Evolutionary conservation across 2,888 invertebrate genomes (phyloP).

Genomic region (Macrophya alboannulata): DNA sequence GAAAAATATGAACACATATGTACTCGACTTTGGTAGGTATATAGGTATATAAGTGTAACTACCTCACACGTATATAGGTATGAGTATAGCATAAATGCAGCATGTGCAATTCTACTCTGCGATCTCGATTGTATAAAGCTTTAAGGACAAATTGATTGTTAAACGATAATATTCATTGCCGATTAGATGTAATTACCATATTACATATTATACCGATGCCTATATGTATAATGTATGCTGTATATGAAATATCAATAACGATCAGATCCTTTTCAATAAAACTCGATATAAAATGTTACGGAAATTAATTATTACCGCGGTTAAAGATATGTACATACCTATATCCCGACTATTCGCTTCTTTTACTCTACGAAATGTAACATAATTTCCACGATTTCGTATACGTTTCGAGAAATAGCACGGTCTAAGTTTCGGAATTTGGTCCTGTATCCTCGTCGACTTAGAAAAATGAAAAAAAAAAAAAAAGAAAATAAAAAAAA

Average conservation of each 20-base stretch:
- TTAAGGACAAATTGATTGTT: slow-evolving; percentile 42
- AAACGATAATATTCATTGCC: slow-evolving; percentile 18
- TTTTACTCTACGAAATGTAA: too few relatives aligned
- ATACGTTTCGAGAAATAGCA: too few relatives aligned
- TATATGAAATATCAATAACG: too few relatives aligned
- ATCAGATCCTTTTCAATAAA: neutral
- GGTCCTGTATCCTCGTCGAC: too few relatives aligned
- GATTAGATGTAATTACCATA: slow-evolving; percentile 11
- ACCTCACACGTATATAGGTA: neutral
- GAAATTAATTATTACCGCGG: too few relatives aligned
- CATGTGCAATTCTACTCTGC: slow-evolving; percentile 25
- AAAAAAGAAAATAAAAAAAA: too few relatives aligned
- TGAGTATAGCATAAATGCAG: neutral
- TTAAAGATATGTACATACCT: too few relatives aligned
- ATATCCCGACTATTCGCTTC: too few relatives aligned
- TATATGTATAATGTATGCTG: too few relatives aligned
- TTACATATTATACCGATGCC: neutral
- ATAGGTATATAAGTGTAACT: neutral
- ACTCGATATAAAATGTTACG: neutral
- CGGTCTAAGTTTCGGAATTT: too few relatives aligned
- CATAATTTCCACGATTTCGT: too few relatives aligned
- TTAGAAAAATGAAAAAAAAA: too few relatives aligned
- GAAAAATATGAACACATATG: neutral
- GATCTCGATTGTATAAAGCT: slow-evolving; percentile 7
- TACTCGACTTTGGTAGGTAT: neutral